Percentiles rank a stretch among this genome's conserved stretches.
Evolutionary conservation across 2,113 vertebrate species (phyloP).

Genomic region (Hemichromis elongatus): DNA sequence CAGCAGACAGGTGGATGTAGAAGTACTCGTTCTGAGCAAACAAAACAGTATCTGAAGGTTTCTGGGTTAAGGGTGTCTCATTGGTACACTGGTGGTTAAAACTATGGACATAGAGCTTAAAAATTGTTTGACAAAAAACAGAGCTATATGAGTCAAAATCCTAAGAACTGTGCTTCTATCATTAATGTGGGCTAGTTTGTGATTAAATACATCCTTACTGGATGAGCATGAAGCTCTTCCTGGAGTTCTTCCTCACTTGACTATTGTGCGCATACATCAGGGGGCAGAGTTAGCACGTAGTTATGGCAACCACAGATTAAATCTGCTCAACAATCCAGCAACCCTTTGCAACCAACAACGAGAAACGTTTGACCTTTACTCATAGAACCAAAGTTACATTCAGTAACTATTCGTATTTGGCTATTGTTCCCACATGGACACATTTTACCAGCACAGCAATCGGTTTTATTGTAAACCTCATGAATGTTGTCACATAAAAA

Average conservation of each 20-base stretch:
- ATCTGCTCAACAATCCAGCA: background rate
- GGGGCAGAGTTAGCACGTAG: background rate
- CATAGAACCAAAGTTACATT: background rate
- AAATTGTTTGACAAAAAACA: background rate
- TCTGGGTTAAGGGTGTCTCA: conserved; percentile 11
- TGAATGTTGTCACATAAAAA: background rate
- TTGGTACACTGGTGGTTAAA: background rate
- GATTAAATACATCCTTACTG: background rate
- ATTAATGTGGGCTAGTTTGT: background rate
- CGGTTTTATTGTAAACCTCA: background rate
- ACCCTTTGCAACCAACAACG: background rate
- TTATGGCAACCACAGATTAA: background rate
- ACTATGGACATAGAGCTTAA: background rate
- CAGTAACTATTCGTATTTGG: background rate
- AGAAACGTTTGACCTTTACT: background rate
- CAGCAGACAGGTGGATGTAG: conserved; percentile 63
- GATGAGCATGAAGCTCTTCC: background rate
- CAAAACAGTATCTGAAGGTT: conserved; percentile 60
- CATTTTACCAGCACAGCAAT: background rate
- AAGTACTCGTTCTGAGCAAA: conserved; percentile 44
- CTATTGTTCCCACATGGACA: background rate
- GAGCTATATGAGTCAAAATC: background rate
- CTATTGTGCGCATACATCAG: background rate
- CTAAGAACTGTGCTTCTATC: background rate
- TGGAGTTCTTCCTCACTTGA: background rate